Evolutionary conservation across 2,888 invertebrate species (phyloP).

Genomic region (Aleiodes testaceus): DNA sequence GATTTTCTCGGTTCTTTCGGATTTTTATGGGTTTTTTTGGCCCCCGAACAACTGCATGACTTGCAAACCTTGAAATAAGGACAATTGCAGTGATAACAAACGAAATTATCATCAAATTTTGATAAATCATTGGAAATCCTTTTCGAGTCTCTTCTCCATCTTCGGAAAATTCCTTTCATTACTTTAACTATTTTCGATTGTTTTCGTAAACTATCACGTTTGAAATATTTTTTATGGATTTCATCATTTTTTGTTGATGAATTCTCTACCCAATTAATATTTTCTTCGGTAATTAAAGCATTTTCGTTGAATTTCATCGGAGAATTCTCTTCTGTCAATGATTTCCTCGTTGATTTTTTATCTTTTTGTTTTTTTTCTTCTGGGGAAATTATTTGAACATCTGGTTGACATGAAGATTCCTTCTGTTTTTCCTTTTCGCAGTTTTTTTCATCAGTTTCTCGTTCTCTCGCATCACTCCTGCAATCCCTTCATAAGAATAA

Average conservation of each 20-base stretch:
- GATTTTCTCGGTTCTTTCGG: not conserved
- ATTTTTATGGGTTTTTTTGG: no score
- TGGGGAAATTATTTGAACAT: no score
- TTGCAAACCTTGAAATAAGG: slow-evolving; percentile 46
- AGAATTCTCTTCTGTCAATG: no score
- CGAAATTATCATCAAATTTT: slow-evolving; percentile 38
- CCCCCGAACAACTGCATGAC: not conserved
- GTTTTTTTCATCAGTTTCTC: not conserved
- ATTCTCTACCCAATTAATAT: no score
- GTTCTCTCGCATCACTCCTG: not conserved
- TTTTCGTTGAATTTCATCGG: no score
- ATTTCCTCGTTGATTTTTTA: not conserved
- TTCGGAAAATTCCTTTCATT: not conserved
- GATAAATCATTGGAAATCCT: not conserved
- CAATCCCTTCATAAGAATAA: not conserved
- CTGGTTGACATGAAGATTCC: no score
- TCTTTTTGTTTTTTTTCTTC: not conserved
- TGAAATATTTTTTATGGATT: not conserved
- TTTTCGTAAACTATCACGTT: not conserved
- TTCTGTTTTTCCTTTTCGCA: no score
- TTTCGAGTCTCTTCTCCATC: not conserved
- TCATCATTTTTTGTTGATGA: not conserved
- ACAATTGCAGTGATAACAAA: slow-evolving; percentile 53
- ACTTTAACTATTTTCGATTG: not conserved
- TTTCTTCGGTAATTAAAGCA: no score